phyloP scores from a whole-genome alignment of 2,113 vertebrate species.

The Dromiciops gliroides region DNA sequence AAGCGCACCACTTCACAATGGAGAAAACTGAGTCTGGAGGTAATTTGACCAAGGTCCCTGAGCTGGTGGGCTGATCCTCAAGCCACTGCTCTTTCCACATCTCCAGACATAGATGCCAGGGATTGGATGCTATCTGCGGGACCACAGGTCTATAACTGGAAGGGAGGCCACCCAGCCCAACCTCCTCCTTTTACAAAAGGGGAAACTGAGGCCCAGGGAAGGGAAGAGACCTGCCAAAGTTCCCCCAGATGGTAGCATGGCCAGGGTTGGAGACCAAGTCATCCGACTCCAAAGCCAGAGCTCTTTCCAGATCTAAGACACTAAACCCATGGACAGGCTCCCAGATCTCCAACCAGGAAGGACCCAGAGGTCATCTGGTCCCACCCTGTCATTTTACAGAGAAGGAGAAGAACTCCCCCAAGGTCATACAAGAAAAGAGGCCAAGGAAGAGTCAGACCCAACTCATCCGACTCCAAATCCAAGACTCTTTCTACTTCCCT shows the following conservation, averaged over 20 bases:
- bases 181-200: background rate
- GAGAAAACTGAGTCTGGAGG: too few relatives aligned
- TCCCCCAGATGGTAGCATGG: background rate
- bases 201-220: background rate
- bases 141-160: background rate
- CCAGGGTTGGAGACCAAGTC: background rate
- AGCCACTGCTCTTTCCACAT: background rate
- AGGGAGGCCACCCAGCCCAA: background rate
- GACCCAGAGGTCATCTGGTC: background rate
- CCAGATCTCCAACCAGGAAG: background rate
- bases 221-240: background rate
- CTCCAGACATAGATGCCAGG: background rate
- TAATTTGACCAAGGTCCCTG: too few relatives aligned
- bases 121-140: too few relatives aligned
- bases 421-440: background rate
- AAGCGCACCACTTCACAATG: background rate
- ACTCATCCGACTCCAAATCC: too few relatives aligned
- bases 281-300: too few relatives aligned
- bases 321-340: background rate
- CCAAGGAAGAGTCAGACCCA: background rate
- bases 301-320: background rate
- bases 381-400: background rate
- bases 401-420: background rate
- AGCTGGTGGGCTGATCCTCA: background rate
- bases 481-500: too few relatives aligned